These are phyloP conservation scores for Aurelia coerulea DNA, from an alignment of 30 jellyfish, hydroid and myxozoan species.

Conservation along the genomic window DNA sequence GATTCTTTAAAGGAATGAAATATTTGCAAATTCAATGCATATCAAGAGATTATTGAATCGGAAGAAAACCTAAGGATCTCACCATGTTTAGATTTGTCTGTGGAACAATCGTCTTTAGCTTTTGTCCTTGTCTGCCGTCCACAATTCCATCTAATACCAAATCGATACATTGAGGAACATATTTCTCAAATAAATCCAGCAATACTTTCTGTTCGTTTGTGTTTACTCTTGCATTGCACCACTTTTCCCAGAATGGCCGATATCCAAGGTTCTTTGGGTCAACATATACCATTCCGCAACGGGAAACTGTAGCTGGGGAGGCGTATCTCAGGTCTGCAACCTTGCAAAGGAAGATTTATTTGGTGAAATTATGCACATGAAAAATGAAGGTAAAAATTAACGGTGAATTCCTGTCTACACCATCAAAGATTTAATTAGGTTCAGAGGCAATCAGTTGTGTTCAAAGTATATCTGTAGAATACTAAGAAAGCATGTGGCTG, in stretches of 20 bases:
- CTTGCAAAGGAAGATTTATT: slow-evolving; percentile 22
- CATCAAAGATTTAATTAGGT: too few species aligned
- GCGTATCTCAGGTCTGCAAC: slow-evolving; percentile 97
- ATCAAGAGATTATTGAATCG: too few species aligned
- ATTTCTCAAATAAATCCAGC: slow-evolving; percentile 72
- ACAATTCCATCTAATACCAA: slow-evolving; percentile 94
- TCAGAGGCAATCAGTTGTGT: too few species aligned
- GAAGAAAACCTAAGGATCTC: background rate
- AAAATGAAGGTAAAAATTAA: too few species aligned
- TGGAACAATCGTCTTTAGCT: slow-evolving; percentile 88
- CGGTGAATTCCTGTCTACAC: too few species aligned
- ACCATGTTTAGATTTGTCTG: slow-evolving; percentile 95
- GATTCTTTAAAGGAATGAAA: too few species aligned
- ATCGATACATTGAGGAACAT: slow-evolving; percentile 89
- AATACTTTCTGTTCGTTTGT: slow-evolving; percentile 79
- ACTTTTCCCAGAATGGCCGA: slow-evolving; percentile 94
- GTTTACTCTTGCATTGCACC: slow-evolving; percentile 88
- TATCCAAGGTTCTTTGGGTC: slow-evolving; percentile 99
- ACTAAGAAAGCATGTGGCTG: too few species aligned
- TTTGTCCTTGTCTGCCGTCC: slow-evolving; percentile 91
- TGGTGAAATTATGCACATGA: too few species aligned
- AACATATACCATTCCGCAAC: slow-evolving; percentile 99
- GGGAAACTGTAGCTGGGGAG: slow-evolving; percentile 99
- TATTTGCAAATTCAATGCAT: too few species aligned
- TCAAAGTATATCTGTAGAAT: too few species aligned